Base-by-base conservation (phyloP, 2,888 invertebrate genomes). In the Diarsia dahlii region DNA sequence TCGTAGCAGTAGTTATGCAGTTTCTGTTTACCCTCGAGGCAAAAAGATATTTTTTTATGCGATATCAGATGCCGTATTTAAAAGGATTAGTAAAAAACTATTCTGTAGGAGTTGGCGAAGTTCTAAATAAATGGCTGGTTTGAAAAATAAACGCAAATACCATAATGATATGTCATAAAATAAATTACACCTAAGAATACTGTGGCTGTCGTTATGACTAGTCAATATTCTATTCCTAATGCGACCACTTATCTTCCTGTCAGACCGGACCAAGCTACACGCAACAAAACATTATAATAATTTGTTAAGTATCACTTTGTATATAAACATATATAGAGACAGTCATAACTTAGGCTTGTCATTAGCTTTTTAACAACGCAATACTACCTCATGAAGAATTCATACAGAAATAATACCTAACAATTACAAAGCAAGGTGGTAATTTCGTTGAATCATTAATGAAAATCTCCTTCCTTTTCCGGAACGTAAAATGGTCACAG, bases 381-480 rank as follows among this genome's bases (percentile, higher is more conserved):
- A 45, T 63, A 67, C 74, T 60, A 76, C 54, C 58, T 60, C 45
- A 54, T 15, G 46, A 81, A 9, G 54, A 76, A 79, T 74, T 78
- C 62, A 68, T 52, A 74, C 15, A 56, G 28, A 62, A 69, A 66
- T 62, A 39, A 66, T 66, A 71, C 46, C 23, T 28, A 28, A 68
- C 23, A 34, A 71, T 62, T 71, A 70, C 39, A 65, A 12, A 48
- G 18, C 20, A n/a, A 54, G 9, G 63, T 39, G 52, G 34, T 64
- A 34, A 71, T 79, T 81, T 72, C 10, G 15, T 70, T 80, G 56
- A 70, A 76, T 76, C 54, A 66, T 75, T 80, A 65, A 86, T 78
- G n/a, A 66, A n/a, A 50, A 79, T 45, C 67, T 80, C 8, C 39
- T 39, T 39, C 39, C 39, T 39, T 39, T 78, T 69, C 71, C 62